These are phyloP conservation scores for Synanthedon andrenaeformis DNA, from an alignment of 2,888 invertebrate species.

Conservation along the genomic window DNA sequence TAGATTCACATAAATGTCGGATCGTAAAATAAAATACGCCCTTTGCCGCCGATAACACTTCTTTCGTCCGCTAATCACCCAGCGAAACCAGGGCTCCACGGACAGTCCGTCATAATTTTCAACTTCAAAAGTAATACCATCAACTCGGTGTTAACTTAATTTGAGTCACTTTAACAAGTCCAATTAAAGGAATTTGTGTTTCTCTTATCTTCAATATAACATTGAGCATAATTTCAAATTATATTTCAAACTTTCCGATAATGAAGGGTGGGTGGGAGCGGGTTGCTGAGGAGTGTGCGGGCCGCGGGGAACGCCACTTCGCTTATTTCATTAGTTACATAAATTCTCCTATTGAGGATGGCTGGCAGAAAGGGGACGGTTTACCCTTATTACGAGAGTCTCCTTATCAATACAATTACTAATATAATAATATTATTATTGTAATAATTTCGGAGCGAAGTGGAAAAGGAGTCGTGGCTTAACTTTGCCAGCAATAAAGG, in stretches of 20 bases:
- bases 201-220: slow-evolving; percentile 72
- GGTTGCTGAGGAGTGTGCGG: slow-evolving; percentile 15
- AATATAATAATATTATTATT: slow-evolving; percentile 72
- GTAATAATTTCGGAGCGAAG: slow-evolving; percentile 65
- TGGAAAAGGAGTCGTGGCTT: slow-evolving; percentile 61
- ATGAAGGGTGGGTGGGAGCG: slow-evolving; percentile 61
- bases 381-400: slow-evolving; percentile 71
- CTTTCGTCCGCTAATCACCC: slow-evolving; percentile 52
- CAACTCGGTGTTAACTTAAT: slow-evolving; percentile 71
- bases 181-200: slow-evolving; percentile 72
- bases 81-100: slow-evolving; percentile 39
- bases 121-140: slow-evolving; percentile 70
- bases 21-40: slow-evolving; percentile 40
- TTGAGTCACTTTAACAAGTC: slow-evolving; percentile 72
- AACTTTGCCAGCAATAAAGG: slow-evolving; percentile 68
- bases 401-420: slow-evolving; percentile 72
- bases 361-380: slow-evolving; percentile 70
- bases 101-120: slow-evolving; percentile 65
- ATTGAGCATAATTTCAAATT: slow-evolving; percentile 72
- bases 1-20: slow-evolving; percentile 36
- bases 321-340: slow-evolving; percentile 72
- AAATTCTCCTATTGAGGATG: slow-evolving; percentile 71
- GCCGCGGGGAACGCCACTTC: slow-evolving; percentile 50
- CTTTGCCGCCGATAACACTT: slow-evolving; percentile 48
- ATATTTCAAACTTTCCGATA: slow-evolving; percentile 72